Base-by-base conservation (phyloP, 2,113 vertebrate species). In the Vidua chalybeata region DNA sequence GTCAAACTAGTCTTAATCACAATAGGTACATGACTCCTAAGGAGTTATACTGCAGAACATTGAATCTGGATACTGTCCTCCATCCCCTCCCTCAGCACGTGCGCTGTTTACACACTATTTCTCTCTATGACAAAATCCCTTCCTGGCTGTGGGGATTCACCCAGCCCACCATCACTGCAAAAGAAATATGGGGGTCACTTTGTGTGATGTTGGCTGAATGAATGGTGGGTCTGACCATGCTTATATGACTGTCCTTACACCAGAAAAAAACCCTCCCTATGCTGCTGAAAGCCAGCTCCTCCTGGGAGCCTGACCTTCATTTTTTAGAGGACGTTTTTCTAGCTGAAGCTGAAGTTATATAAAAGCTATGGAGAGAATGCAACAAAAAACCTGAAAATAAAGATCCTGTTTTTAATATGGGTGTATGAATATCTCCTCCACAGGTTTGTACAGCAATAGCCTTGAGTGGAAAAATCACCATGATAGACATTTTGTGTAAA, bases 381-480 rank as follows among this genome's bases (percentile, higher is more conserved):
- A 89, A 71, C 37, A 61, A 41, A 84, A 71, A 27, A 37, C 11
- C 21, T 62, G 56, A 94, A 91, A 95, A 76, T 61, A 85, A 84
- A 46, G 37, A 61, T 28, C 23, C 28, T 54, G 13, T 1, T 93
- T 96, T 91, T 87, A 91, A 93, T 69, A 69, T 14, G 79, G 23
- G 10, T 73, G 11, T 66, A 58, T 62, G 55, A 94, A 87, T 48
- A 59, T 88, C 30, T 87, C 45, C n/a, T 90, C 27, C 54, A 74
- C 55, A 79, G 63, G 22, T 62, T 66, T 80, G 33, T 35, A 89
- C 49, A 68, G 80, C 61, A 78, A 62, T 64, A 61, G 24, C n/a
- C 75, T 85, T 77, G 59, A 87, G 58, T 76, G 59, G 35, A 93
- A 96, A 94, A 88, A 91, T 93, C 46, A 77, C 63, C 45, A 58